Conservation (phyloP, 1,140 invertebrate species). For the Mycetomoellerius zeteki region DNA sequence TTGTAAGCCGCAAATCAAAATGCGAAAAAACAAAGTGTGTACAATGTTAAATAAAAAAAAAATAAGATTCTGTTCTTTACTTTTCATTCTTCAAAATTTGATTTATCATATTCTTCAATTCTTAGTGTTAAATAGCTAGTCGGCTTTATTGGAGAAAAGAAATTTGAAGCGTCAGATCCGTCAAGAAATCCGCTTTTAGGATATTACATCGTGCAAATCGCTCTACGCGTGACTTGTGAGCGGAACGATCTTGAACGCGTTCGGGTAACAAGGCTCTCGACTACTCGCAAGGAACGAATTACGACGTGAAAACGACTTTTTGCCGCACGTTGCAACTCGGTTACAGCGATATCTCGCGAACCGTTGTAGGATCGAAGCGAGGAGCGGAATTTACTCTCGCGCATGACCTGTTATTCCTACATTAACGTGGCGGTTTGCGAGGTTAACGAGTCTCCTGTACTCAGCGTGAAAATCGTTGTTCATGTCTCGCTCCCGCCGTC, state of each 20-base stretch:
- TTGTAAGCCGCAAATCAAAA: not conserved
- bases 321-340: conserved; percentile 25
- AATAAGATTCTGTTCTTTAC: not conserved
- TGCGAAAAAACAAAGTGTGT: not conserved
- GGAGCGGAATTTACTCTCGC: conserved; percentile 32
- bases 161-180: too few species aligned
- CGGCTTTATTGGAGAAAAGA: not conserved
- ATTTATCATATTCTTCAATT: not conserved
- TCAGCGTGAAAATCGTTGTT: conserved; percentile 58
- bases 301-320: conserved; percentile 41
- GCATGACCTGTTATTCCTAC: conserved; percentile 44
- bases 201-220: not conserved
- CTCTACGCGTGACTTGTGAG: not conserved
- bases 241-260: conserved; percentile 18
- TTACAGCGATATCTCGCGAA: conserved; percentile 32
- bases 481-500: not conserved
- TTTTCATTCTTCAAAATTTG: not conserved
- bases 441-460: conserved; percentile 59
- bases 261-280: conserved; percentile 31
- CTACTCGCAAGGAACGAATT: conserved; percentile 33
- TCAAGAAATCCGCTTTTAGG: not conserved
- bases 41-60: not conserved
- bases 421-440: conserved; percentile 20
- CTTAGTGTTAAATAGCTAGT: not conserved
- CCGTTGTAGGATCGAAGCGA: not conserved